Evolutionary conservation across 2,113 vertebrate species (phyloP), one percentile per base, ranked within the genome.

Genomic region (Micromys minutus): DNA sequence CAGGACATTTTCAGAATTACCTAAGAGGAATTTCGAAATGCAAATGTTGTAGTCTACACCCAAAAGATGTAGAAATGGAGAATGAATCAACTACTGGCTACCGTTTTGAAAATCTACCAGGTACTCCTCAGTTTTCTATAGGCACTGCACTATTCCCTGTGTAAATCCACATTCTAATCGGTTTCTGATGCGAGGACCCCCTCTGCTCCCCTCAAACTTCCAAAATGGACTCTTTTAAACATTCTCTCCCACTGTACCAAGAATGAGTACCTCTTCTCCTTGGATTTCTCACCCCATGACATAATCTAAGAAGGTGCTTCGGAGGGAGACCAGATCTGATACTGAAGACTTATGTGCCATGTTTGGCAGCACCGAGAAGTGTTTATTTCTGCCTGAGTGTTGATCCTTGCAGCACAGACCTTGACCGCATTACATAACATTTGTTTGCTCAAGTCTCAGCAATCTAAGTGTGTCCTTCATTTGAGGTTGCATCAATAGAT

Each of bases 201-300:
- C 92, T 95, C 80, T 81, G 72, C 45, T 88, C 88, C 90, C 95
- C 63, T 31, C 24, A 79, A 87, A 96, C 77, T 89, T 75, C 84
- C 50, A 86, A 89, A 79, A 39, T 0, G 4, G n/a, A 63, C 52
- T 84, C 31, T 16, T 16, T 50, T 52, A 71, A 52, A 93, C 81
- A 59, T 29, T 79, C 69, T 26, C 16, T 61, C 19, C 17, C 84
- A 75, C 52, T 11, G 26, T 47, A 52, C 65, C 39, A 45, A n/a
- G 47, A 80, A 94, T 59, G 11, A 67, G 59, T 39, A 10, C 19
- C 50, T 94, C 96, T 75, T 79, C 22, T 31, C 55, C 4, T 9
- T 29, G 29, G 2, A 69, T 87, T 90, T 94, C 71, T 79, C 47
- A 96, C n/a, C 50, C 45, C 42, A 24, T 9, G 12, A 65, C 9